Percentiles rank a stretch among this genome's conserved stretches.
Conservation (phyloP, 2,888 invertebrate genomes). For the Ormyrus labotus region DNA sequence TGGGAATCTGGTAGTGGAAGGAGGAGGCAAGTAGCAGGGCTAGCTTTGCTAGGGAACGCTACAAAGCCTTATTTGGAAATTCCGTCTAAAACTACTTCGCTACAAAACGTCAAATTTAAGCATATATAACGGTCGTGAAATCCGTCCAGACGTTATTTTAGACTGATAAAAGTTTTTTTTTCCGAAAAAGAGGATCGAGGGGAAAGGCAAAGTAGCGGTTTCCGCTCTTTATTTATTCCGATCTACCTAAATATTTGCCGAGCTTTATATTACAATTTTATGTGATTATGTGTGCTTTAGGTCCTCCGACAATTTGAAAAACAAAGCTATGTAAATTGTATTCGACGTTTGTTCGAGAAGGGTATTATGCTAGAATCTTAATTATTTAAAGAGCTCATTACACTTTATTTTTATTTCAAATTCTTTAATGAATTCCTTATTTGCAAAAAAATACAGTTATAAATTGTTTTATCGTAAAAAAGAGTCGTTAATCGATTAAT, state of each 20-base stretch:
- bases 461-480: too few species aligned
- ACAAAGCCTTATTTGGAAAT: constrained; percentile 56
- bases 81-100: constrained; percentile 50
- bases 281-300: neutral
- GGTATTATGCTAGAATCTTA: too few species aligned
- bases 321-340: too few species aligned
- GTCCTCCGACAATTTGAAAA: too few species aligned
- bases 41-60: constrained; percentile 23
- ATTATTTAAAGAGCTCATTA: too few species aligned
- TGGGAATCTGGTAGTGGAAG: neutral
- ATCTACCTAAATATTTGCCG: neutral
- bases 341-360: too few species aligned
- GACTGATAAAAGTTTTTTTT: constrained; percentile 43
- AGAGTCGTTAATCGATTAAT: too few species aligned
- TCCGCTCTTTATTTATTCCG: neutral
- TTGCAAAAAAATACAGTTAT: too few species aligned
- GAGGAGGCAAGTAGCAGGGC: constrained; percentile 15
- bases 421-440: too few species aligned
- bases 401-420: too few species aligned
- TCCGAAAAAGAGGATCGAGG: neutral
- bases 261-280: constrained; percentile 34
- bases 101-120: constrained; percentile 53
- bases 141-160: constrained; percentile 44
- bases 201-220: neutral
- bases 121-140: constrained; percentile 44